Evolutionary conservation across 2,797 vertebrate species (phyloP).

Genomic region (Graptemys geographica): DNA sequence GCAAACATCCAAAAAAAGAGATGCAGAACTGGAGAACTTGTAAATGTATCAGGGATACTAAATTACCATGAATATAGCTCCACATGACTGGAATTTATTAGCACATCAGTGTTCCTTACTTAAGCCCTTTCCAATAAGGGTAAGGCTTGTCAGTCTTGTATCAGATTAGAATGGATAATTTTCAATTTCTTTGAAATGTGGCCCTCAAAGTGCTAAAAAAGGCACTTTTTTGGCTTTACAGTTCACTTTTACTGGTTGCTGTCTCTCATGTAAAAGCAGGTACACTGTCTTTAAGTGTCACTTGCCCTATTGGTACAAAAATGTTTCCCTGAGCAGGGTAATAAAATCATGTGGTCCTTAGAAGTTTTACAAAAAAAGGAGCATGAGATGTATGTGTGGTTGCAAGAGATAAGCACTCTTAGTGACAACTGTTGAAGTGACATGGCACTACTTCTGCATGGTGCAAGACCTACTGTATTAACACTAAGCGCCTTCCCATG

Average conservation of each 20-base stretch:
- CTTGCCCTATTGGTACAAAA: slow-evolving; percentile 57
- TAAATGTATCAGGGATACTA: background rate
- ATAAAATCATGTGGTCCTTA: slow-evolving; percentile 63
- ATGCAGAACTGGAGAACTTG: slow-evolving; percentile 17
- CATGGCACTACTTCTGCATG: background rate
- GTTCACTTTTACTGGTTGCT: slow-evolving; percentile 45
- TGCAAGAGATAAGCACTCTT: background rate
- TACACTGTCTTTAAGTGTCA: slow-evolving; percentile 34
- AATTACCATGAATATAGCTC: slow-evolving; percentile 32
- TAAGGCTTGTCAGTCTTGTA: slow-evolving; percentile 32
- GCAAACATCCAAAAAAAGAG: slow-evolving; percentile 53
- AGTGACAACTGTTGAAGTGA: background rate
- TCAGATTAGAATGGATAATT: slow-evolving; percentile 20
- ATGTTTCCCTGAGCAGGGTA: slow-evolving; percentile 58
- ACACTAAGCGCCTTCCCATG: background rate
- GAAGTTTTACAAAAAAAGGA: background rate
- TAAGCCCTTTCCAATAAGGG: slow-evolving; percentile 29
- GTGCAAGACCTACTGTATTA: background rate
- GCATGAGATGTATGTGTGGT: background rate
- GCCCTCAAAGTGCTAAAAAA: slow-evolving; percentile 40
- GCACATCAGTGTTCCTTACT: slow-evolving; percentile 30
- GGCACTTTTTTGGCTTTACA: background rate
- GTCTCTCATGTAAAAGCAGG: slow-evolving; percentile 55
- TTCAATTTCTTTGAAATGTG: slow-evolving; percentile 45
- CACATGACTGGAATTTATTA: slow-evolving; percentile 55